Evolutionary conservation across 92 coral and sea anemone genomes (phyloP), one percentile per base, ranked within the genome.

Genomic region (Porites lobata): DNA sequence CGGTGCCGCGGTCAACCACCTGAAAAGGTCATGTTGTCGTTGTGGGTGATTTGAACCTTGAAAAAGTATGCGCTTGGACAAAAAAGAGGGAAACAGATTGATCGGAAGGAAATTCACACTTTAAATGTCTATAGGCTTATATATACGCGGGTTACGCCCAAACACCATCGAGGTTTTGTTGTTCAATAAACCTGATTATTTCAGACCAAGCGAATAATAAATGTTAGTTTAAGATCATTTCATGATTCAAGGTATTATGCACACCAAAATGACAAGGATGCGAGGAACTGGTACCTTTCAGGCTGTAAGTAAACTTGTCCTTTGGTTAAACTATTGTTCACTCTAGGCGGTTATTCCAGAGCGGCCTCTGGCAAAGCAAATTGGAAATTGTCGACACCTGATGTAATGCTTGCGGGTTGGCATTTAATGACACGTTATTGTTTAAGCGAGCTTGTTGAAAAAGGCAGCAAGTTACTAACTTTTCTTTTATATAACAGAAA

Each of bases 101-200:
- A 89, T 66, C 17, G 77, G 8, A 85, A 89, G 64, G 93, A 90
- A 32, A 63, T 90, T 5, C 61, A 67, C 57, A 90, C 67, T 22
- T 82, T 90, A 70, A 81, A 17, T 85, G 87, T 66, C 53, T 90
- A 29, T 38, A 85, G 85, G 47, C 68, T 12, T 20, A 58, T 80
- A 68, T 70, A 90, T 7, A 90, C 79, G 14, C 71, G 93, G 80
- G 79, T 85, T 12, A 85, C 77, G 65, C n/a, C n/a, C 81, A 86
- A 69, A 92, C 95, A 19, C 77, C 21, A 47, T 92, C 19, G 93
- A 86, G 76, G 93, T 89, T 50, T 50, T 69, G 52, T 54, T 69
- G 47, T 3, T 54, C 7, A 69, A 69, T 50, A 70, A 70, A 54
- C 76, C 76, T 29, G 57, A 70, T 9, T 29, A 51, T 29, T 70